A percentile compares a stretch with the other conserved stretches of the same genome.
phyloP scores from a whole-genome alignment of 2,113 vertebrate species.

The Seriola quinqueradiata region DNA sequence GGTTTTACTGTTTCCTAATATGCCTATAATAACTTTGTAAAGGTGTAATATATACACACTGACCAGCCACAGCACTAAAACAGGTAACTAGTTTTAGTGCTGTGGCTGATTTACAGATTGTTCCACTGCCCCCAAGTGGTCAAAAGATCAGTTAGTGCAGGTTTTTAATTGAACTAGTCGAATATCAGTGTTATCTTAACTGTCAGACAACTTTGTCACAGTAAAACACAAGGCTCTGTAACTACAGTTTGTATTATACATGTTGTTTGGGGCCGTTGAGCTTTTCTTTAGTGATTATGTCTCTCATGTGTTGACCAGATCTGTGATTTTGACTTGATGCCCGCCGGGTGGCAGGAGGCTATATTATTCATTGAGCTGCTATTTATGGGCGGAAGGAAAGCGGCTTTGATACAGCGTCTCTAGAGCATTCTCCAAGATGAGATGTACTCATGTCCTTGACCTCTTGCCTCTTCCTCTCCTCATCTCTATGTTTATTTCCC shows the following conservation, averaged over 20 bases:
- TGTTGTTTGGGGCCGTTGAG: not conserved
- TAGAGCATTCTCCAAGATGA: slow-evolving; percentile 65
- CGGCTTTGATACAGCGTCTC: slow-evolving; percentile 70
- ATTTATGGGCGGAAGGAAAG: slow-evolving; percentile 78
- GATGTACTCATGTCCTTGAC: slow-evolving; percentile 74
- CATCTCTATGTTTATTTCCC: slow-evolving; percentile 61
- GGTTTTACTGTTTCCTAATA: not conserved
- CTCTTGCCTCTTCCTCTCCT: slow-evolving; percentile 59
- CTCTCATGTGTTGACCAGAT: slow-evolving; percentile 81
- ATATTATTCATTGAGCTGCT: slow-evolving; percentile 66
- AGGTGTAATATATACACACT: too few species aligned
- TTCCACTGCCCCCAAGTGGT: not conserved
- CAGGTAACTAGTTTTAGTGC: too few species aligned
- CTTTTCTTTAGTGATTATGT: slow-evolving; percentile 26
- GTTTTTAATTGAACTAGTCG: too few species aligned
- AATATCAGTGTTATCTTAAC: not conserved
- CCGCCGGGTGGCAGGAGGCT: slow-evolving; percentile 7
- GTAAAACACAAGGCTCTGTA: slow-evolving; percentile 8
- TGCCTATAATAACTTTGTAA: too few species aligned
- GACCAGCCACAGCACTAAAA: too few species aligned
- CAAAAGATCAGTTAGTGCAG: not conserved
- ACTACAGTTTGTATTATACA: slow-evolving; percentile 23
- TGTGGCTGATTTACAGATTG: not conserved
- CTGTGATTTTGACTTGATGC: slow-evolving; percentile 61
- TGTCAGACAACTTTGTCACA: slow-evolving; percentile 7